A percentile compares a stretch with the other conserved stretches of the same genome.
These are phyloP conservation scores for Aythya baeri DNA, from an alignment of 2,113 vertebrate species.

Conservation along the genomic window DNA sequence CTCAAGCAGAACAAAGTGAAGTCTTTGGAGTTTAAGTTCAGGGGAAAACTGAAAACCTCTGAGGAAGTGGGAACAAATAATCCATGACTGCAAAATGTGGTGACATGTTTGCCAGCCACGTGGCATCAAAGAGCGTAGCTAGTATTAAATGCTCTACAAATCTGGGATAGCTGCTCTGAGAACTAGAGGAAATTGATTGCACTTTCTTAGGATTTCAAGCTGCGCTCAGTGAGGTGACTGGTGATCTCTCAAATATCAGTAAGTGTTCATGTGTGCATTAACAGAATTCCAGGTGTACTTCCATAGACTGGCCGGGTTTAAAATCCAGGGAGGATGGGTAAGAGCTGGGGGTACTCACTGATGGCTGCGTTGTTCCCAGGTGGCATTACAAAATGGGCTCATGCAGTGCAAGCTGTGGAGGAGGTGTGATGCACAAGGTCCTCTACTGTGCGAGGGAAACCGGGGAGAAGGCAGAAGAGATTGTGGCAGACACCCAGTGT, in stretches of 20 bases:
- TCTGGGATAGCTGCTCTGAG: not conserved
- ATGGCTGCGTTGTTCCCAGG: conserved; percentile 45
- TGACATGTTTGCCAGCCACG: not conserved
- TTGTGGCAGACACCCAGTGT: conserved; percentile 76
- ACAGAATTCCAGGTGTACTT: not conserved
- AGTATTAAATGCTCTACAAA: not conserved
- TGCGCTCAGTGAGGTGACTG: not conserved
- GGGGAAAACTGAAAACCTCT: not conserved
- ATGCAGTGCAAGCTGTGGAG: conserved; percentile 85
- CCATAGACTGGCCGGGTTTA: not conserved
- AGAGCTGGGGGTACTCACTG: not conserved
- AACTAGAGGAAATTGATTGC: not conserved
- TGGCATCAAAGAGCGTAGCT: not conserved
- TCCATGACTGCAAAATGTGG: not conserved
- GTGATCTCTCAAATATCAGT: not conserved
- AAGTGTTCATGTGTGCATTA: not conserved
- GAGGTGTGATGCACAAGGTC: conserved; percentile 77
- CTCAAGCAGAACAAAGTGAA: not conserved
- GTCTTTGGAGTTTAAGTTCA: not conserved
- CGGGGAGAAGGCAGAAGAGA: conserved; percentile 22
- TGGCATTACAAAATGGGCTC: conserved; percentile 81
- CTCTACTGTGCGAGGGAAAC: conserved; percentile 76
- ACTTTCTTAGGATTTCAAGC: not conserved
- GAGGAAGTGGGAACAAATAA: not conserved
- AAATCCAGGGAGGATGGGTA: not conserved